Evolutionary conservation across 2,113 vertebrate genomes (phyloP).

Genomic region (Ailuropoda melanoleuca): DNA sequence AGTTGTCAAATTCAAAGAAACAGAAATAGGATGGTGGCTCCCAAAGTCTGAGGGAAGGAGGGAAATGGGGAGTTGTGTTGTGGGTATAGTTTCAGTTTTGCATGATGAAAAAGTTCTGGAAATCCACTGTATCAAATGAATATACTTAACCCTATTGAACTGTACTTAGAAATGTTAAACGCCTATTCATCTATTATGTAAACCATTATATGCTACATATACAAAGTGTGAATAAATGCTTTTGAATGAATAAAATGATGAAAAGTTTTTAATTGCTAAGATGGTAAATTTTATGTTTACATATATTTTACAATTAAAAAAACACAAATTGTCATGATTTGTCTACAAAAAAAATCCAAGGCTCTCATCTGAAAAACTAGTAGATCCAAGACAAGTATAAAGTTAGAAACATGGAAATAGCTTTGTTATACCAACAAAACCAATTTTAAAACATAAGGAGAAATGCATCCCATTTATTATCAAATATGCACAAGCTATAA

Average conservation of each 20-base stretch:
- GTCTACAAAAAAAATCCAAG: not conserved
- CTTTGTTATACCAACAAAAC: not conserved
- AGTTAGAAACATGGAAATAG: not conserved
- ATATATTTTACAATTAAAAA: not conserved
- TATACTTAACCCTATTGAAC: not conserved
- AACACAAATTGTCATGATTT: not conserved
- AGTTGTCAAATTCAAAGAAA: not conserved
- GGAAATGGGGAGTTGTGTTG: not conserved
- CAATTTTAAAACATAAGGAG: not conserved
- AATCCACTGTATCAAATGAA: not conserved
- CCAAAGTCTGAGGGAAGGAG: not conserved
- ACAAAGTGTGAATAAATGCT: not conserved
- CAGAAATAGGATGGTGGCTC: not conserved
- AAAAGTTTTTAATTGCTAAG: not conserved
- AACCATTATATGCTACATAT: not conserved
- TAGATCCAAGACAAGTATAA: not conserved
- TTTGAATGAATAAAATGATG: not conserved
- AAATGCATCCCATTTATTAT: not conserved
- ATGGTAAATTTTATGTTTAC: not conserved
- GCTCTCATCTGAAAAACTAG: not conserved
- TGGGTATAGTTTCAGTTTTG: not conserved
- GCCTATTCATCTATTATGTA: not conserved
- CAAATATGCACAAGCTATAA: not conserved
- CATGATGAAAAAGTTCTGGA: not conserved
- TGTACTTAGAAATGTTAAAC: not conserved